Evolutionary conservation across 2,797 vertebrate species (phyloP).

Genomic region (Benthosema pterotum): DNA sequence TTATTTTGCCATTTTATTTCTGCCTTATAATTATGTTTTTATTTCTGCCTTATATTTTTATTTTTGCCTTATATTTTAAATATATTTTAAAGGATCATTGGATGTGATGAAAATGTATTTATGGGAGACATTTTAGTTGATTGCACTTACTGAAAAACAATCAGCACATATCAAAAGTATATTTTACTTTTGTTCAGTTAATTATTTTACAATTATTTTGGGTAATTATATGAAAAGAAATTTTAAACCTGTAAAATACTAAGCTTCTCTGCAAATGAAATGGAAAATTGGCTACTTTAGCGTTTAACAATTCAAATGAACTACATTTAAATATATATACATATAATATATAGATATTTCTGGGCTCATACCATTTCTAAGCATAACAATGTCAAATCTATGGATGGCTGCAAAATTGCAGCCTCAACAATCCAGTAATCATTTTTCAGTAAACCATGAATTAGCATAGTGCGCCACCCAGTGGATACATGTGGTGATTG

Average conservation of each 20-base stretch:
- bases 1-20: no score
- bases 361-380: conserved; percentile 5
- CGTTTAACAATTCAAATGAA: not conserved
- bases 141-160: not conserved
- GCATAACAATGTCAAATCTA: not conserved
- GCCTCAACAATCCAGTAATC: not conserved
- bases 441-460: conserved; percentile 16
- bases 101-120: not conserved
- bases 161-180: not conserved
- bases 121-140: not conserved
- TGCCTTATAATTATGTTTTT: not conserved
- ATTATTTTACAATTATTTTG: not conserved
- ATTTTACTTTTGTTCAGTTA: not conserved
- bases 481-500: conserved; percentile 40
- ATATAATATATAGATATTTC: no score
- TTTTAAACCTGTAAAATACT: not conserved
- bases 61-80: not conserved
- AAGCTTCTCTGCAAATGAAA: not conserved
- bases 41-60: not conserved
- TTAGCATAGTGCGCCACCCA: conserved; percentile 53
- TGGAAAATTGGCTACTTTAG: not conserved
- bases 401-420: not conserved
- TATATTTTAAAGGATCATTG: not conserved
- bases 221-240: not conserved
- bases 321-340: conserved; percentile 6